These are phyloP conservation scores for Condylostylus longicornis DNA, from an alignment of 1,140 invertebrate species.

Conservation along the genomic window DNA sequence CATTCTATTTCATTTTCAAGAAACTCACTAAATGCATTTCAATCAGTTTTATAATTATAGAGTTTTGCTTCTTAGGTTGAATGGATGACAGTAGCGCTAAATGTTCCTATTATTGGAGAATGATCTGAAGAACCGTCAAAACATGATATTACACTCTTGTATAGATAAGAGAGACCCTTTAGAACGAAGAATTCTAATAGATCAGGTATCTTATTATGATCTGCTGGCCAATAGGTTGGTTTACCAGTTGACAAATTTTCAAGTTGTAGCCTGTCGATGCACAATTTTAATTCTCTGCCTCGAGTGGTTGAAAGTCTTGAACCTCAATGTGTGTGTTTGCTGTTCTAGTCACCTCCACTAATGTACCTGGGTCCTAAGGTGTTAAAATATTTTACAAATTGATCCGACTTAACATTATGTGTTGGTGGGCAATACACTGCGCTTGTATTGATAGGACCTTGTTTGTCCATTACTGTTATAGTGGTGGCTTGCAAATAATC, in stretches of 20 bases:
- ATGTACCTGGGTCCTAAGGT: constrained; percentile 23
- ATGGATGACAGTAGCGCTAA: constrained; percentile 4
- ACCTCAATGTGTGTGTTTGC: constrained; percentile 31
- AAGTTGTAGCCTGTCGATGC: constrained; percentile 14
- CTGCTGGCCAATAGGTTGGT: constrained; percentile 31
- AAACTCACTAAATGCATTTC: too few relatives aligned
- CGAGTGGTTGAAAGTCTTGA: constrained; percentile 23
- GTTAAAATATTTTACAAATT: constrained; percentile 21
- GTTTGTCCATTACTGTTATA: constrained; percentile 5
- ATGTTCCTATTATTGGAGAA: constrained; percentile 9
- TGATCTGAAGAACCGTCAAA: constrained; percentile 9
- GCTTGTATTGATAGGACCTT: constrained; percentile 1
- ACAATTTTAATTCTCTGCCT: constrained; percentile 17
- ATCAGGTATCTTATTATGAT: constrained; percentile 24
- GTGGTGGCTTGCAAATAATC: constrained; percentile 6
- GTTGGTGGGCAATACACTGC: constrained; percentile 2
- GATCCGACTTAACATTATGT: constrained; percentile 5
- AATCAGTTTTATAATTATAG: constrained; percentile 7
- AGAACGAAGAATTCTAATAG: constrained; percentile 27
- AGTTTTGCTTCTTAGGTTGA: constrained; percentile 5
- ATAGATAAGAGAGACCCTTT: constrained; percentile 13
- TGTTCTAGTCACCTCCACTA: constrained; percentile 30
- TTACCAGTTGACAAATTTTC: constrained; percentile 18
- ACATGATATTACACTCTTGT: constrained; percentile 4
- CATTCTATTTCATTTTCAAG: too few relatives aligned